A percentile compares a stretch with the other conserved stretches of the same genome.
These are phyloP conservation scores for Squalus acanthias DNA, from an alignment of 2,797 vertebrate genomes.

Conservation along the genomic window DNA sequence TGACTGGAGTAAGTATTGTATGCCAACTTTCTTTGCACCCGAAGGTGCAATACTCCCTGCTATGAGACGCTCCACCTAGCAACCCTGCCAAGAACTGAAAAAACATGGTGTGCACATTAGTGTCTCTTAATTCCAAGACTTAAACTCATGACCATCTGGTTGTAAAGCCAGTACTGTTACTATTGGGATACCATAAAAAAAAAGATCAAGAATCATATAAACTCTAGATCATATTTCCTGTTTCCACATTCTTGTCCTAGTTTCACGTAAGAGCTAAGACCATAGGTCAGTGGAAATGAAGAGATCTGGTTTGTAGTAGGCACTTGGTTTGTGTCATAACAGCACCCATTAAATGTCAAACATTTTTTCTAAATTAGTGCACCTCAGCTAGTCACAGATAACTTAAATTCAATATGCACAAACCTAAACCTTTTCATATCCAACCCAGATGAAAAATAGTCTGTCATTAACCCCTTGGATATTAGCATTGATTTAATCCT, in stretches of 20 bases:
- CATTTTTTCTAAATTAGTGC: background rate
- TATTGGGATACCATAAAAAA: constrained; percentile 25
- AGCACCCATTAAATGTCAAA: constrained; percentile 36
- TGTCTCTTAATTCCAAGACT: background rate
- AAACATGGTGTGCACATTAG: background rate
- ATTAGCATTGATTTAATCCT: background rate
- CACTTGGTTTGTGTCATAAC: constrained; percentile 19
- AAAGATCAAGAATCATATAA: constrained; percentile 25
- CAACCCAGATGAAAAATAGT: background rate
- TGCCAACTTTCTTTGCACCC: background rate
- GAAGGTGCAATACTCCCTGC: background rate
- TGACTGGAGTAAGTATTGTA: background rate
- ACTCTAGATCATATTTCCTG: constrained; percentile 29
- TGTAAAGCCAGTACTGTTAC: constrained; percentile 17
- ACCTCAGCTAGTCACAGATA: background rate
- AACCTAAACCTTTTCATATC: background rate
- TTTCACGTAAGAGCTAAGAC: background rate
- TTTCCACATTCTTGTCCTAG: constrained; percentile 20
- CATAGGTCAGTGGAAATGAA: constrained; percentile 19
- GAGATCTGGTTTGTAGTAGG: background rate
- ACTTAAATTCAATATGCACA: background rate
- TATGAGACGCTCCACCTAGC: background rate
- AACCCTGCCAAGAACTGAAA: background rate
- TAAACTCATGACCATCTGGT: constrained; percentile 23
- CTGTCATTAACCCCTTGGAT: background rate